These are phyloP conservation scores for Tetraodon nigroviridis DNA, from an alignment of 2,113 vertebrate genomes.

Conservation along the genomic window DNA sequence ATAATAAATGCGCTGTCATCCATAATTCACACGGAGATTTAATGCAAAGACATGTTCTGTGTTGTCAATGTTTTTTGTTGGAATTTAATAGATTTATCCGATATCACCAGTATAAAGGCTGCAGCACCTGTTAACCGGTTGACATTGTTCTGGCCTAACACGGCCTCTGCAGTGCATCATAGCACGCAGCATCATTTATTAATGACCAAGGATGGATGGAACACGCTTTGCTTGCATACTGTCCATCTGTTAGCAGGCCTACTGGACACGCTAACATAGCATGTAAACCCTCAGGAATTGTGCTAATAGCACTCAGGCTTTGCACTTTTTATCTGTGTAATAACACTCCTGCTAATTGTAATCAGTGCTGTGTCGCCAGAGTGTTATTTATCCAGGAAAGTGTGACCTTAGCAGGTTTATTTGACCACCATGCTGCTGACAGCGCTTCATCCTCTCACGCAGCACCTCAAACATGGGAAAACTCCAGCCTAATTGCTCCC, in stretches of 20 bases:
- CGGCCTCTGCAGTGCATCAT: constrained; percentile 47
- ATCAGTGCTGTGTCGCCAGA: constrained; percentile 40
- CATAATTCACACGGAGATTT: no score
- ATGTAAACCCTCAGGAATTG: constrained; percentile 52
- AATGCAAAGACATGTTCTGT: no score
- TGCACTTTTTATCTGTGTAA: constrained; percentile 62
- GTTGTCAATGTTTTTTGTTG: no score
- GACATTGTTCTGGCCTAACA: constrained; percentile 37
- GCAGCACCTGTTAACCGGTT: constrained; percentile 8
- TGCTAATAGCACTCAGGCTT: constrained; percentile 53
- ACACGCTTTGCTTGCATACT: constrained; percentile 49
- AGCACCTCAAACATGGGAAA: constrained; percentile 63
- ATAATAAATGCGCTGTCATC: no score
- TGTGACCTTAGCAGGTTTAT: constrained; percentile 57
- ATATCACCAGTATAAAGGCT: background rate
- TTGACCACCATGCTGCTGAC: constrained; percentile 50
- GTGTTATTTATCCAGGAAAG: constrained; percentile 56
- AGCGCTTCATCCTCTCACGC: constrained; percentile 44
- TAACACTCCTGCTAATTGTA: constrained; percentile 58
- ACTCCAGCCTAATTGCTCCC: constrained; percentile 66
- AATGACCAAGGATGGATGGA: constrained; percentile 39
- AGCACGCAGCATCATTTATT: constrained; percentile 62
- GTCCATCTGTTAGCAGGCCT: constrained; percentile 63
- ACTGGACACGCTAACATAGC: constrained; percentile 57
- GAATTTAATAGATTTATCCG: no score